These are phyloP conservation scores for Antrozous pallidus DNA, from an alignment of 2,797 vertebrate genomes.

Conservation along the genomic window DNA sequence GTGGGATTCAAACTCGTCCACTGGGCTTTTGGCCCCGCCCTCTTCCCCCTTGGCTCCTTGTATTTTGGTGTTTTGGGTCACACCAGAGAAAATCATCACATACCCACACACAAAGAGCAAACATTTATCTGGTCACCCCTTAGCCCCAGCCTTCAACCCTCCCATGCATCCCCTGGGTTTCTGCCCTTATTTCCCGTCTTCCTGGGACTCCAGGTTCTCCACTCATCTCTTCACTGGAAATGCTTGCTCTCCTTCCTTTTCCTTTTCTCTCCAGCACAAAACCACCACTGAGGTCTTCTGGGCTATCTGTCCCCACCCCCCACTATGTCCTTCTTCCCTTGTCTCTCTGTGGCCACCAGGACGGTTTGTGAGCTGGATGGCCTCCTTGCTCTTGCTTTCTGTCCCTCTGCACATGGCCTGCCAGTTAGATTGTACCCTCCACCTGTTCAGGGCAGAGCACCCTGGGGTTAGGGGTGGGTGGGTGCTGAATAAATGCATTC, in stretches of 20 bases:
- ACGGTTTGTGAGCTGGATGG: background rate
- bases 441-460: background rate
- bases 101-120: too few species aligned
- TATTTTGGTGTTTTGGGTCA: background rate
- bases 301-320: too few species aligned
- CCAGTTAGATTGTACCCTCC: too few species aligned
- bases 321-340: background rate
- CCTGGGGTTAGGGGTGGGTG: background rate
- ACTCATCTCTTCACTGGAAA: too few species aligned
- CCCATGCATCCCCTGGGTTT: too few species aligned
- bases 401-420: background rate
- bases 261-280: background rate
- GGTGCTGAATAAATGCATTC: background rate
- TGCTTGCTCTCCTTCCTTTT: background rate
- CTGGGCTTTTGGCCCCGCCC: background rate
- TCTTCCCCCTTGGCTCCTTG: background rate
- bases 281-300: background rate
- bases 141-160: too few species aligned
- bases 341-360: background rate
- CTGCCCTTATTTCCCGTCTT: too few species aligned
- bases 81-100: rapidly evolving
- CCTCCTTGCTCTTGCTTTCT: background rate
- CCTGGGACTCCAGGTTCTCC: too few species aligned
- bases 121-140: too few species aligned
- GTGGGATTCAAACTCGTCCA: background rate